Evolutionary conservation across 2,113 vertebrate species (phyloP).

Genomic region (Lathamus discolor): DNA sequence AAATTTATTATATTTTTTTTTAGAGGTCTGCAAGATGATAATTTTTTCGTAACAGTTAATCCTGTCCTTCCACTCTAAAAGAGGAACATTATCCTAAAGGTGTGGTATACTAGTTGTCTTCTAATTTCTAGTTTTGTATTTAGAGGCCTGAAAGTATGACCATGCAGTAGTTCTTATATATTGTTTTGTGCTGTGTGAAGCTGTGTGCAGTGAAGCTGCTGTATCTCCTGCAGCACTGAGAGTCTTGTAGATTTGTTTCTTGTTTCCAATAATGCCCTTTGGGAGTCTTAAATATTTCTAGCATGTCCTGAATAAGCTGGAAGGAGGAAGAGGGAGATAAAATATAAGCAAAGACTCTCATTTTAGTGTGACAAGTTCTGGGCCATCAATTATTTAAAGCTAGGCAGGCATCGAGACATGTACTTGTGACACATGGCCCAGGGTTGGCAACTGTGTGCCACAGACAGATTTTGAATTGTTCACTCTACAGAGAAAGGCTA

Average conservation of each 20-base stretch:
- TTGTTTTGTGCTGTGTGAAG: not conserved
- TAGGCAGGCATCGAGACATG: not conserved
- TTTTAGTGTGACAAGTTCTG: not conserved
- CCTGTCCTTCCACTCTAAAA: not conserved
- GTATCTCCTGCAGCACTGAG: not conserved
- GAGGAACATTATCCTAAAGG: not conserved
- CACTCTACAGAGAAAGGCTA: conserved; percentile 31
- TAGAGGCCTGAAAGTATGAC: not conserved
- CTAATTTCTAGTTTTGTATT: not conserved
- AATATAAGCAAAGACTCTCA: not conserved
- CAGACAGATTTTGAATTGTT: conserved; percentile 35
- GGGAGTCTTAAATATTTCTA: conserved; percentile 11
- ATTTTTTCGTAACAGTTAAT: not conserved
- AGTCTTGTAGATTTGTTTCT: not conserved
- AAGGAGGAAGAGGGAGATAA: not conserved
- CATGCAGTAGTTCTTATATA: not conserved
- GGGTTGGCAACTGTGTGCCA: not conserved
- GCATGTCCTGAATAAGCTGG: not conserved
- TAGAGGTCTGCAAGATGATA: not conserved
- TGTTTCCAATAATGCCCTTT: not conserved
- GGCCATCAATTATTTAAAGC: not conserved
- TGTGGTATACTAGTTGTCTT: not conserved
- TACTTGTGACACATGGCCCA: not conserved
- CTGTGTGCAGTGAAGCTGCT: not conserved
- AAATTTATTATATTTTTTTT: not conserved